phyloP scores from a whole-genome alignment of 2,888 invertebrate genomes.

The Spisula solida region DNA sequence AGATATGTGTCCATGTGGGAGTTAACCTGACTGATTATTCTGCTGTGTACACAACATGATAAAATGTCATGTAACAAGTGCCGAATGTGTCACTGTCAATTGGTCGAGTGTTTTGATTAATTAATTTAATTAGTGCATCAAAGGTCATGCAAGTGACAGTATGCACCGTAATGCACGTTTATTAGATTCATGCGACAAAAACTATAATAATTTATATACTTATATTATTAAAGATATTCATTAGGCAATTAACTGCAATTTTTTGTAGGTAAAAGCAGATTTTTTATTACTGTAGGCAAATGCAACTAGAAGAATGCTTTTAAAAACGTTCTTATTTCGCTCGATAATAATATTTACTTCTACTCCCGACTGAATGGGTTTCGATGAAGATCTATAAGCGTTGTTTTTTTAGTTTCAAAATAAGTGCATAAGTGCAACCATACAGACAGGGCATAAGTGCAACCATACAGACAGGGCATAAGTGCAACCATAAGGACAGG shows the following conservation, averaged over 20 bases:
- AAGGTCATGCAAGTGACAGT: neutral
- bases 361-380: too few relatives aligned
- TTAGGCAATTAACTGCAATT: neutral
- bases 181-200: neutral
- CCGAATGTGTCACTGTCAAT: neutral
- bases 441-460: too few relatives aligned
- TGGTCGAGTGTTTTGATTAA: constrained; percentile 3
- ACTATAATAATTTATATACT: neutral
- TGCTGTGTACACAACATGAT: neutral
- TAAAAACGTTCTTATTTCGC: neutral
- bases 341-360: neutral
- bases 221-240: neutral
- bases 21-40: too few relatives aligned
- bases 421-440: too few relatives aligned
- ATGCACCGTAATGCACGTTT: neutral
- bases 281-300: neutral
- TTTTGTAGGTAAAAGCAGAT: neutral
- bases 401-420: too few relatives aligned
- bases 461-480: too few relatives aligned
- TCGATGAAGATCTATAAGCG: too few relatives aligned
- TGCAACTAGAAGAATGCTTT: neutral
- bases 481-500: too few relatives aligned
- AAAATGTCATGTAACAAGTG: neutral
- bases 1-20: too few relatives aligned
- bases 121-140: constrained; percentile 6